Percentiles rank a stretch among this genome's conserved stretches.
phyloP scores from a whole-genome alignment of 2,888 invertebrate species.

The Apomyelois bistriatella region DNA sequence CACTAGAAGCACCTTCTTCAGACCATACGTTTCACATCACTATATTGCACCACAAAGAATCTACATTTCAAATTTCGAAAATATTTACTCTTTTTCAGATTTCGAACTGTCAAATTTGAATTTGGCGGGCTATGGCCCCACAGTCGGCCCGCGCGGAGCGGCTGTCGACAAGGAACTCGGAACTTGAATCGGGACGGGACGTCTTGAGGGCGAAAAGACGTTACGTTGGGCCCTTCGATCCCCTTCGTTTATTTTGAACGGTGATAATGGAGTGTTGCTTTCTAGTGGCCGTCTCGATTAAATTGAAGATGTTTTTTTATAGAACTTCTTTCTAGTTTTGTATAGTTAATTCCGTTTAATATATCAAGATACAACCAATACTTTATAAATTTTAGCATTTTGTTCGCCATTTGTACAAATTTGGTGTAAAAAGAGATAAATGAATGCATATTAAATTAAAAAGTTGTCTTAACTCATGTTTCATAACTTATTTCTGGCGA shows the following conservation, averaged over 20 bases:
- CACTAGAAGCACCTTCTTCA: constrained; percentile 46
- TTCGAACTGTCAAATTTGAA: constrained; percentile 40
- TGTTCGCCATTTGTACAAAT: no score
- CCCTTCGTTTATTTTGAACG: constrained; percentile 61
- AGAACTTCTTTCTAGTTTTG: no score
- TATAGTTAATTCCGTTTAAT: no score
- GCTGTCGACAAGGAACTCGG: constrained; percentile 70
- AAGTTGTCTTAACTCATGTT: no score
- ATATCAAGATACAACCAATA: no score
- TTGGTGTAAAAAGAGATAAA: no score
- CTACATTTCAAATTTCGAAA: background rate
- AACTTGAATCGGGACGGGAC: constrained; percentile 40
- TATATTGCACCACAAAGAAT: constrained; percentile 27
- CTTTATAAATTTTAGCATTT: no score
- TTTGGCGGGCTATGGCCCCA: constrained; percentile 45
- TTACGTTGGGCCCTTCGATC: constrained; percentile 66
- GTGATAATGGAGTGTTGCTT: constrained; percentile 54
- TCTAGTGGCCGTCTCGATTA: constrained; percentile 41
- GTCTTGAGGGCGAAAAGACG: constrained; percentile 73
- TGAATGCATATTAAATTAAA: no score
- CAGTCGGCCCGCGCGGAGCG: constrained; percentile 63
- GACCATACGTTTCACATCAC: constrained; percentile 37
- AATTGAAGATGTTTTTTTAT: background rate
- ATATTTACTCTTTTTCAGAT: constrained; percentile 15
- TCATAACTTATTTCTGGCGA: no score